phyloP scores from a whole-genome alignment of 2,888 invertebrate genomes.

The Drosophila infuscata region DNA sequence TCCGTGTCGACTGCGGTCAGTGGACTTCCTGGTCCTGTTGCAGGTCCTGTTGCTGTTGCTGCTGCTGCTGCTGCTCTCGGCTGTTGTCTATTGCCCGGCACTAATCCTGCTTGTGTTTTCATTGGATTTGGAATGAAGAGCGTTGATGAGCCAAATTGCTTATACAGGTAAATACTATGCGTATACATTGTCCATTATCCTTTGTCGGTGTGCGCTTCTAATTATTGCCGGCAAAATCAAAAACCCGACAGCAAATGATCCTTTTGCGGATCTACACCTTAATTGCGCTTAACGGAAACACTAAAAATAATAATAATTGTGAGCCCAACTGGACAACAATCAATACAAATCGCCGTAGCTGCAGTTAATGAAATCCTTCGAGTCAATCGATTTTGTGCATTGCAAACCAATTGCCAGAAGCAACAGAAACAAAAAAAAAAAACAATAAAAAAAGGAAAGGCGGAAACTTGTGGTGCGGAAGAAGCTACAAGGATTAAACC shows the following conservation, averaged over 20 bases:
- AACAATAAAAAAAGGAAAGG: background rate
- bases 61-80: background rate
- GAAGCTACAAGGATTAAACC: constrained; percentile 24
- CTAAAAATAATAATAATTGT: constrained; percentile 17
- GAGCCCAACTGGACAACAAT: constrained; percentile 38
- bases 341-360: constrained; percentile 20
- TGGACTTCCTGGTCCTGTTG: constrained; percentile 65
- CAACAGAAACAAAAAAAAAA: background rate
- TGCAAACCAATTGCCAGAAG: constrained; percentile 68
- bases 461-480: constrained; percentile 28
- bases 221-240: constrained; percentile 58
- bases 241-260: constrained; percentile 41
- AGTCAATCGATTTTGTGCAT: constrained; percentile 71
- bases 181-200: constrained; percentile 31
- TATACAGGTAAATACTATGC: constrained; percentile 23
- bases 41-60: constrained; percentile 5
- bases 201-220: constrained; percentile 56
- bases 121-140: constrained; percentile 51
- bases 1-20: constrained; percentile 73
- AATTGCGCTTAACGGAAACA: constrained; percentile 57
- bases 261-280: constrained; percentile 75
- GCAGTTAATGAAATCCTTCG: constrained; percentile 60
- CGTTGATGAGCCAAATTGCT: constrained; percentile 65
- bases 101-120: constrained; percentile 56
- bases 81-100: constrained; percentile 43